Evolutionary conservation across 2,113 vertebrate genomes (phyloP).

Genomic region (Pleuronectes platessa): DNA sequence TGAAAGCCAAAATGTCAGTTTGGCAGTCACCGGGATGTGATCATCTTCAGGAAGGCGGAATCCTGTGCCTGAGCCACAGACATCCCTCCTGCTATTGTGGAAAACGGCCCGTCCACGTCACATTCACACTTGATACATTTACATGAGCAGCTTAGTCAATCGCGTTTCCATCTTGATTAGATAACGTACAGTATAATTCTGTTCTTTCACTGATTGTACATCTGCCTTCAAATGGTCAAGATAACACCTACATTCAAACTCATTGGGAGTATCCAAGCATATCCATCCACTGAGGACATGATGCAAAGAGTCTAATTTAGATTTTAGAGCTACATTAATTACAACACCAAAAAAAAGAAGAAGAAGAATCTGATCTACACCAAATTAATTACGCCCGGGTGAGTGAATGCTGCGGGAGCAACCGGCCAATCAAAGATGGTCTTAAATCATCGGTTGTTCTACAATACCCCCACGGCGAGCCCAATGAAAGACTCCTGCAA

Average conservation of each 20-base stretch:
- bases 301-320: constrained; percentile 45
- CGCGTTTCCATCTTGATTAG: constrained; percentile 30
- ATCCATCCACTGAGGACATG: constrained; percentile 36
- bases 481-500: constrained; percentile 53
- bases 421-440: constrained; percentile 67
- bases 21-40: constrained; percentile 31
- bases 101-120: not conserved
- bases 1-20: constrained; percentile 62
- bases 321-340: constrained; percentile 65
- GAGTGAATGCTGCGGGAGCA: constrained; percentile 50
- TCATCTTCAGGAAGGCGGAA: constrained; percentile 14
- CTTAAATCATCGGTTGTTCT: constrained; percentile 66
- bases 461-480: constrained; percentile 45
- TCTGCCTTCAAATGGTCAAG: constrained; percentile 54
- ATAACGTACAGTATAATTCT: constrained; percentile 38
- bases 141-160: constrained; percentile 13
- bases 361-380: constrained; percentile 59
- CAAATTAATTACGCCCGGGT: constrained; percentile 65
- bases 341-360: constrained; percentile 31
- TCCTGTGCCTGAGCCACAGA: constrained; percentile 18
- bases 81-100: constrained; percentile 10
- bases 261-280: constrained; percentile 29
- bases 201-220: constrained; percentile 29
- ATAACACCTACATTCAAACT: constrained; percentile 39
- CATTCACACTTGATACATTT: constrained; percentile 18